Evolutionary conservation across 2,797 vertebrate species (phyloP), one percentile per base, ranked within the genome.

Genomic region (Artibeus jamaicensis): DNA sequence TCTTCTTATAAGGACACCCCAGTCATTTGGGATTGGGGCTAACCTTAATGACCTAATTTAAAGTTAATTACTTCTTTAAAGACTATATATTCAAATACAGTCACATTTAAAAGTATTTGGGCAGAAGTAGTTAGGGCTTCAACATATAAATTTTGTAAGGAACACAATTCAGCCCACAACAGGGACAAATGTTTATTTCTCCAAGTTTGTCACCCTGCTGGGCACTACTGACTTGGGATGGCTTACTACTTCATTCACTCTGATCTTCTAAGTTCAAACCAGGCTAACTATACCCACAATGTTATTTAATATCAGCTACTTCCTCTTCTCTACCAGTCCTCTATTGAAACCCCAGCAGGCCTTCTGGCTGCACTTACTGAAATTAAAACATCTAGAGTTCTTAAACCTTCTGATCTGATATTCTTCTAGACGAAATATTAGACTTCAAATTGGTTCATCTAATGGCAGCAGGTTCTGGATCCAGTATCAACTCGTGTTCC

Each of bases 371-470:
- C 34, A 79, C 67, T 94, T 95, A 91, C 21, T n/a, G 32, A 93
- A 88, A 96, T 79, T 70, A 89, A 95, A 92, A 90, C 73, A 95
- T 84, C 22, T 50, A 39, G 73, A 77, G 21, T 94, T 90, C 39
- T 88, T 93, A 82, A 86, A 82, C 32, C 57, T 77, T 79, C 59
- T 86, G 88, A 82, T 85, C 24, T 82, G 19, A 59, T 88, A 85
- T 42, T 85, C 46, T 92, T 90, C 55, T 67, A 81, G 55, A 88
- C 62, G 34, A 94, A n/a, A 53, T 86, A 50, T 18, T 67, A 19
- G 9, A 37, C 26, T 74, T 88, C 55, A 95, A 77, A 89, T 85
- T 34, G 21, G 24, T 57, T 32, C n/a, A 26, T 32, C 24, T 93
- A 96, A 85, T 53, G 34, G 55, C 32, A 87, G 39, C 9, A 65